Conservation (phyloP, 2,113 vertebrate species). For the Apaloderma vittatum region DNA sequence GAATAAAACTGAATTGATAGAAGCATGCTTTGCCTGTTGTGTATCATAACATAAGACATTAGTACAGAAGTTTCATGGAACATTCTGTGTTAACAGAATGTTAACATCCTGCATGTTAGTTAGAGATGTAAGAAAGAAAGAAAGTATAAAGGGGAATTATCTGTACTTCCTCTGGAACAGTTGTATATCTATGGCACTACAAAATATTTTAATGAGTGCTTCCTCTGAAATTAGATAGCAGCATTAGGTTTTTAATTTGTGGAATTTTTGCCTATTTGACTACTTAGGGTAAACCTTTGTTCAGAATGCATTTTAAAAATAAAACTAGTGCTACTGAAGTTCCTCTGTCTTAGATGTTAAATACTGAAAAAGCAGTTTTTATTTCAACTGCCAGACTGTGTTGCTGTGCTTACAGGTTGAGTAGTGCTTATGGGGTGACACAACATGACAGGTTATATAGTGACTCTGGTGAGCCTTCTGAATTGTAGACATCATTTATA, state of each 20-base stretch:
- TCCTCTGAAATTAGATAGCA: neutral
- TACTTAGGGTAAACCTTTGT: neutral
- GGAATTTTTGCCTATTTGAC: neutral
- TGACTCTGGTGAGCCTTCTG: neutral
- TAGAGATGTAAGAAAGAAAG: neutral
- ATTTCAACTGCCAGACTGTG: neutral
- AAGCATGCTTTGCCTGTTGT: neutral
- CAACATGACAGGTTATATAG: neutral
- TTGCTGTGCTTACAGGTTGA: neutral
- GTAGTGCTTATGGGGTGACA: accelerated
- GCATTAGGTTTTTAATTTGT: neutral
- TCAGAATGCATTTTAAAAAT: neutral
- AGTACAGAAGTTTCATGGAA: neutral
- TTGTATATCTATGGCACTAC: neutral
- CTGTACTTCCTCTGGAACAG: neutral
- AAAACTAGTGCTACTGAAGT: neutral
- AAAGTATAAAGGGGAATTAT: neutral
- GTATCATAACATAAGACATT: neutral
- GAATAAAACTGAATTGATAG: neutral
- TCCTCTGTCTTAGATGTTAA: neutral
- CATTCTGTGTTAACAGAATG: neutral
- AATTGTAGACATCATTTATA: neutral
- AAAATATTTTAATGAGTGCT: neutral
- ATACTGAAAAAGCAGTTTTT: neutral
- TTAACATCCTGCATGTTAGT: accelerated